These are phyloP conservation scores for Drosophila athabasca DNA, from an alignment of 1,140 invertebrate species.

Conservation along the genomic window DNA sequence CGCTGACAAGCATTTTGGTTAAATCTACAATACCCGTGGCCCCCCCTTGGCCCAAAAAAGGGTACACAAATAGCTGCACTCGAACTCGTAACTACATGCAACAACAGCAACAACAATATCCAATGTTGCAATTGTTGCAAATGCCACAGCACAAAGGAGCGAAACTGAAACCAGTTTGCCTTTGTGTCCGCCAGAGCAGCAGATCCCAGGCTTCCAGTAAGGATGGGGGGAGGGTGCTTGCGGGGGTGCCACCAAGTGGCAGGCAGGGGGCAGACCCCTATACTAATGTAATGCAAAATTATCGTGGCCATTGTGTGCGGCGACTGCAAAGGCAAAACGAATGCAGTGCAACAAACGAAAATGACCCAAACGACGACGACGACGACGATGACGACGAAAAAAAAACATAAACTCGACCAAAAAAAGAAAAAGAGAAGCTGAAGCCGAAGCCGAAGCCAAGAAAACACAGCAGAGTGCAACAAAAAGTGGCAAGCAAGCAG, in stretches of 20 bases:
- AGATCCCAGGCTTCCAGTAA: slow-evolving; percentile 21
- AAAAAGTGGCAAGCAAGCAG: neutral
- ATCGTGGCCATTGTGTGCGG: slow-evolving; percentile 74
- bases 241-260: slow-evolving; percentile 45
- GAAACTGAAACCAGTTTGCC: slow-evolving; percentile 66
- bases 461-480: slow-evolving; percentile 22
- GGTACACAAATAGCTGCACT: no score
- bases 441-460: slow-evolving; percentile 17
- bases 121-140: slow-evolving; percentile 70
- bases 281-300: slow-evolving; percentile 80
- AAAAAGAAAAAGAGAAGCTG: slow-evolving; percentile 11
- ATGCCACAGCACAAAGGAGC: slow-evolving; percentile 65
- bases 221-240: neutral
- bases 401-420: neutral
- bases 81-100: neutral
- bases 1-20: no score
- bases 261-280: slow-evolving; percentile 39
- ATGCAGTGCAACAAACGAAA: slow-evolving; percentile 74
- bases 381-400: slow-evolving; percentile 9
- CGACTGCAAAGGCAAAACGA: slow-evolving; percentile 61
- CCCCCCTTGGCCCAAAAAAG: no score
- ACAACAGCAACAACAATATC: slow-evolving; percentile 38
- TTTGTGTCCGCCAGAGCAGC: slow-evolving; percentile 44
- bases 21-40: no score
- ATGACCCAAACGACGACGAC: slow-evolving; percentile 55